phyloP scores from a whole-genome alignment of 2,113 vertebrate species.

The Plestiodon gilberti region DNA sequence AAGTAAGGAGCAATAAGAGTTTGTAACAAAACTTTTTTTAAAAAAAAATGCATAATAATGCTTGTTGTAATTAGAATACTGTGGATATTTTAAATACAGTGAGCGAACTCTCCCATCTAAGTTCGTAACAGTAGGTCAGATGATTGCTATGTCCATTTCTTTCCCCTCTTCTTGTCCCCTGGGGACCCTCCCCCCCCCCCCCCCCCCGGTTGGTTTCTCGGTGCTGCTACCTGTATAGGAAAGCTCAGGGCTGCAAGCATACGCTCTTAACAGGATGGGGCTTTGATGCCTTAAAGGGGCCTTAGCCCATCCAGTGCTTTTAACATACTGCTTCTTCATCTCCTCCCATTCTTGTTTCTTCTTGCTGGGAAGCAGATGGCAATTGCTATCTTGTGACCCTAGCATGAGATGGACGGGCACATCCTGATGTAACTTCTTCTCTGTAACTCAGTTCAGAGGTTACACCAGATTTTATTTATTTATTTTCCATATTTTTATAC shows the following conservation, averaged over 20 bases:
- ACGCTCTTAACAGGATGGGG: not conserved
- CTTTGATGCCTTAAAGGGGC: not conserved
- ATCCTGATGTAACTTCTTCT: not conserved
- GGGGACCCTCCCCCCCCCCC: no score
- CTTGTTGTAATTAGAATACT: not conserved
- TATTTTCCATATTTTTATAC: no score
- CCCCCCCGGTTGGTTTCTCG: not conserved
- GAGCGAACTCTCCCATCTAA: no score
- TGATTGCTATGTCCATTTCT: no score
- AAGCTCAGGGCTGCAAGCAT: not conserved
- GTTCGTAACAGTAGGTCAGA: not conserved
- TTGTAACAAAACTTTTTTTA: conserved; percentile 7
- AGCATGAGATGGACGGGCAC: not conserved
- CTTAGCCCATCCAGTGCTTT: not conserved
- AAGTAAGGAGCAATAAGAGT: conserved; percentile 81
- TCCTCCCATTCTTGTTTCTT: no score
- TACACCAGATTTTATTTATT: no score
- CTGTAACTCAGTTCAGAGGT: not conserved
- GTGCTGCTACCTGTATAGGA: not conserved
- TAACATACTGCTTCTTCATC: not conserved
- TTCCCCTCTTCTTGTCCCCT: no score
- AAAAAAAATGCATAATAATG: not conserved
- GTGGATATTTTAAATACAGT: not conserved
- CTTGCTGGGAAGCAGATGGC: not conserved
- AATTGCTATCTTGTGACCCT: not conserved